phyloP scores from a whole-genome alignment of 2,888 invertebrate genomes.

The Diabrotica balteata region DNA sequence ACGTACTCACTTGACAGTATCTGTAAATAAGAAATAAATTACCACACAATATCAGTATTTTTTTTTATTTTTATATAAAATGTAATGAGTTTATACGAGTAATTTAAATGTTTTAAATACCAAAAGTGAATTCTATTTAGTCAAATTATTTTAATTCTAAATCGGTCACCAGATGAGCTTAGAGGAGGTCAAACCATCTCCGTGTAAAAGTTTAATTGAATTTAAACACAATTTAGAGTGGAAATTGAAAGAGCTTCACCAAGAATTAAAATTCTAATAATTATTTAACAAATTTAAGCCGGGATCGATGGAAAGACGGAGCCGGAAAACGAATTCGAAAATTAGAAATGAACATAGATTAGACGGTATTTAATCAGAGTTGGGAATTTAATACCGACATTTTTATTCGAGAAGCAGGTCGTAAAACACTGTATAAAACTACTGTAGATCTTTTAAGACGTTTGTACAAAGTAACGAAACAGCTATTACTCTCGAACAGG shows the following conservation, averaged over 20 bases:
- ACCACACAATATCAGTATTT: no score
- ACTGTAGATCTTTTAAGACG: constrained; percentile 16
- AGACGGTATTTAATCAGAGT: constrained; percentile 23
- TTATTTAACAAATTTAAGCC: constrained; percentile 9
- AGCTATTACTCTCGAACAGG: constrained; percentile 9
- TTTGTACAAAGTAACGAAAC: constrained; percentile 22
- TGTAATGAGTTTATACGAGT: no score
- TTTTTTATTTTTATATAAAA: no score
- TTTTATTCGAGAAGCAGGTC: constrained; percentile 22
- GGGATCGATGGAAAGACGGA: not conserved
- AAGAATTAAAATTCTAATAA: constrained; percentile 2
- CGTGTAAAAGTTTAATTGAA: not conserved
- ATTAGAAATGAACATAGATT: constrained; percentile 22
- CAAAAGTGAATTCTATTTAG: no score
- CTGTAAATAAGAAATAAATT: no score
- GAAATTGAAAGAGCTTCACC: not conserved
- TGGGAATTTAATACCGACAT: constrained; percentile 22
- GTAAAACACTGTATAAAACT: constrained; percentile 17
- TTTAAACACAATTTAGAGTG: not conserved
- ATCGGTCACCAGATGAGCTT: no score
- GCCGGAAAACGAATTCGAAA: constrained; percentile 11
- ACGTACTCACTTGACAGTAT: no score
- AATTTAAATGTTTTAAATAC: no score
- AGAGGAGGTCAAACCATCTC: no score
- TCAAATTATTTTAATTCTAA: no score